Base-by-base conservation (phyloP, 2,113 vertebrate genomes). In the Pterophyllum scalare region DNA sequence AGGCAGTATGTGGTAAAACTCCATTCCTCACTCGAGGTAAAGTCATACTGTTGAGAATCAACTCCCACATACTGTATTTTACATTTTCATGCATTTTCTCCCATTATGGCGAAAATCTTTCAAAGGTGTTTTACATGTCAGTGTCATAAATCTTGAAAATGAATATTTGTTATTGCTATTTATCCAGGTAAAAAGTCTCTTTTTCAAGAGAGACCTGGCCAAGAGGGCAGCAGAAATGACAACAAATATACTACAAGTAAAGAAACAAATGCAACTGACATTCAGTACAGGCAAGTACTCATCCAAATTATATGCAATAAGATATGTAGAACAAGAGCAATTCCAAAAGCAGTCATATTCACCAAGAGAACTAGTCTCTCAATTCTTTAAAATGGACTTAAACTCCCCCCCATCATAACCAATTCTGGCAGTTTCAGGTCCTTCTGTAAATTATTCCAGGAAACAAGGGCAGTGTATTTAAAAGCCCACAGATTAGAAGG, bases 1-100 rank as follows among this genome's bases (percentile, higher is more conserved):
- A 72, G 46, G 52, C 43, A 54, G 46, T 54, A 72, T 72, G 67
- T 54, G 46, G 46, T 54, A 72, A 54, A 72, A 72, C 26, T 14
- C 67, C 67, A 72, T 72, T 49, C 46, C 26, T 72, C 67, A 54
- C 46, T 14, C 4, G 26, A 31, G 15, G 28, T 70, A 70, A 52
- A 52, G 46, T 72, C 46, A 72, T 54, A 19, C 67, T 31, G 46
- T 72, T 72, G 26, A 72, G 26, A 72, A 52, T 72, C 46, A 72
- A 14, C 67, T 31, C 46, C 67, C 67, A 72, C 26, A 2, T 72
- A 54, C 46, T 54, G 67, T 2, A 52, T 49, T 72, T 72, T 52
- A 13, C 24, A 72, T 54, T 72, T 54, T 54, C 67, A 54, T 43
- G 52, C 67, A n/a, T 33, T 72, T 20, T 33, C 6, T n/a, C 46